These are phyloP conservation scores for Dasyurus viverrinus DNA, from an alignment of 2,113 vertebrate species.

Conservation along the genomic window DNA sequence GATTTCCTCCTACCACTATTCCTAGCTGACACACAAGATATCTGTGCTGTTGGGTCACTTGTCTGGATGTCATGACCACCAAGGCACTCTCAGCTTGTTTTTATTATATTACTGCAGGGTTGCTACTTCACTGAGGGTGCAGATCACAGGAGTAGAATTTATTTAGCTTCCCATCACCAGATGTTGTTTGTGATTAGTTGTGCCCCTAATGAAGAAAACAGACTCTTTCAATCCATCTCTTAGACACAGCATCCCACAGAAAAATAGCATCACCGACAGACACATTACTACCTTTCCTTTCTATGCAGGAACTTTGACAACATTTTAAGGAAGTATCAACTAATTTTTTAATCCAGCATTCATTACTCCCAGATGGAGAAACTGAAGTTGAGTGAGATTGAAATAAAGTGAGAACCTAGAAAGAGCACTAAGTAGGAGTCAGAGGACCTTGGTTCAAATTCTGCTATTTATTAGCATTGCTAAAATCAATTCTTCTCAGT, in stretches of 20 bases:
- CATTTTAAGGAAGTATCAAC: slow-evolving; percentile 26
- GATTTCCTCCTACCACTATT: not conserved
- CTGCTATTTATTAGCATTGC: not conserved
- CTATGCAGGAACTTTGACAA: not conserved
- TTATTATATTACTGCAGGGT: not conserved
- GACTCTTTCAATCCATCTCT: not conserved
- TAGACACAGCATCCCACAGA: not conserved
- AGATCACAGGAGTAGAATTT: not conserved
- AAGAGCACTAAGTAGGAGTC: not conserved
- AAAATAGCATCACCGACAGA: slow-evolving; percentile 9
- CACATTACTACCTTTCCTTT: not conserved
- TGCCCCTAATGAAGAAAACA: not conserved
- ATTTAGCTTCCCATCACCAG: not conserved
- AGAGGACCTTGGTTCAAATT: not conserved
- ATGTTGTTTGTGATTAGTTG: slow-evolving; percentile 1
- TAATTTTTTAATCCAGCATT: slow-evolving; percentile 16
- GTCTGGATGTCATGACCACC: not conserved
- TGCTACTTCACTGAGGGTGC: not conserved
- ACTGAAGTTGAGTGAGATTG: not conserved
- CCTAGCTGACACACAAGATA: not conserved
- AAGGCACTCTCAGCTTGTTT: not conserved
- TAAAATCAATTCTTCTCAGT: not conserved
- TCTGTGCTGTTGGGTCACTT: not conserved
- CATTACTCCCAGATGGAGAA: slow-evolving; percentile 14
- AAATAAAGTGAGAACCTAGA: slow-evolving; percentile 31